Evolutionary conservation across 1,140 invertebrate species (phyloP), one percentile per base, ranked within the genome.

Genomic region (Aethina tumida): DNA sequence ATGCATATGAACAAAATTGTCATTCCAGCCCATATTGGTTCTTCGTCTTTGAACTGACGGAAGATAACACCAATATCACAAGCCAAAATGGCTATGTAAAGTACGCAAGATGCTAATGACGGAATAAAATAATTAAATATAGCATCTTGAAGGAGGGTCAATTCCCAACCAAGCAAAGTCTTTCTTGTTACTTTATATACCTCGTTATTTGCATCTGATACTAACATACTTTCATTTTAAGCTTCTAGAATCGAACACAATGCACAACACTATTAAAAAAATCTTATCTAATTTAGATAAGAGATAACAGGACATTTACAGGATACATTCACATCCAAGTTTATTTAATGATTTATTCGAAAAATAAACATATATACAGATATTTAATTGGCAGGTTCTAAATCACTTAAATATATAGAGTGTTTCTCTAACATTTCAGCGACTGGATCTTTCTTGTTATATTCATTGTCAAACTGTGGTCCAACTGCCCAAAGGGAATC

Each of bases 401-500:
- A 54, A 52, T 72, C 70, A 49, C 69, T 62, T 24, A 82, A 64
- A 49, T 71, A 75, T 26, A 67, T 52, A 39, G 73, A 73, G 53
- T 82, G 76, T 53, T 70, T 71, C 49, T 79, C 67, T 43, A 80
- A 62, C 30, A 81, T 63, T 47, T 73, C 66, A 8, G 68, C 50
- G 36, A 74, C 48, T 17, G 71, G 62, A 35, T 72, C 69, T n/a
- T 68, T 62, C 43, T 64, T 63, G 41, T 76, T 73, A n/a, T 56
- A 70, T 50, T 79, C 62, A 13, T 77, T 69, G 62, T 95, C 91
- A 70, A 73, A 89, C 55, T 88, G 65, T 1, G 73, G 58, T 5
- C 91, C 91, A 21, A 93, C 74, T 28, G 82, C 71, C 92, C 92
- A 97, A 13, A 96, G 61, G 5, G 81, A 82, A 67, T 97, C 92